Evolutionary conservation across 1,140 invertebrate species (phyloP).

Genomic region (Campoletis sonorensis): DNA sequence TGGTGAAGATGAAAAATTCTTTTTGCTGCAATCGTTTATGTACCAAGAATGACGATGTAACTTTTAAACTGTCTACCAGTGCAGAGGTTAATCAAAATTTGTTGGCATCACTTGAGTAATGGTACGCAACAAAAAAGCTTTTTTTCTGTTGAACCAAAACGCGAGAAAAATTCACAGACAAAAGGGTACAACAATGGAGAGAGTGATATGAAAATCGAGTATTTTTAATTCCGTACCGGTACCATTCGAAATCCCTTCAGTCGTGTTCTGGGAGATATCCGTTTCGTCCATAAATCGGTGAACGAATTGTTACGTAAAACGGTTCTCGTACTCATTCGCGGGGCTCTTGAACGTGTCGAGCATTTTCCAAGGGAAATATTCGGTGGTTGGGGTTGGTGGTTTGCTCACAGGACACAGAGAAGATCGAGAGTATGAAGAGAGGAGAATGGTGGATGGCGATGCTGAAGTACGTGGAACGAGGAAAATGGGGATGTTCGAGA

Average conservation of each 20-base stretch:
- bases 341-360: constrained; percentile 33
- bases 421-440: constrained; percentile 33
- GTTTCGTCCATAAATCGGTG: constrained; percentile 41
- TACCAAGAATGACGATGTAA: no score
- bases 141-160: no score
- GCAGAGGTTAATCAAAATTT: no score
- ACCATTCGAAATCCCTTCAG: constrained; percentile 34
- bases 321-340: constrained; percentile 34
- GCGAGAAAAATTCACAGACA: no score
- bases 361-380: constrained; percentile 40
- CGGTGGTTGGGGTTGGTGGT: constrained; percentile 11
- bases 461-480: not conserved
- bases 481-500: constrained; percentile 26
- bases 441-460: not conserved
- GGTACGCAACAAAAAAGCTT: no score
- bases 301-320: constrained; percentile 1
- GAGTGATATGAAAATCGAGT: not conserved
- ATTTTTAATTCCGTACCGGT: not conserved
- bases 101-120: no score
- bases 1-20: no score
- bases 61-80: no score
- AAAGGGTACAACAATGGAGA: not conserved
- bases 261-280: constrained; percentile 35
- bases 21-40: no score
- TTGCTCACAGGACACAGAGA: constrained; percentile 7